phyloP scores from a whole-genome alignment of 35 echinoderm and acorn worm species.

The Diadema setosum region DNA sequence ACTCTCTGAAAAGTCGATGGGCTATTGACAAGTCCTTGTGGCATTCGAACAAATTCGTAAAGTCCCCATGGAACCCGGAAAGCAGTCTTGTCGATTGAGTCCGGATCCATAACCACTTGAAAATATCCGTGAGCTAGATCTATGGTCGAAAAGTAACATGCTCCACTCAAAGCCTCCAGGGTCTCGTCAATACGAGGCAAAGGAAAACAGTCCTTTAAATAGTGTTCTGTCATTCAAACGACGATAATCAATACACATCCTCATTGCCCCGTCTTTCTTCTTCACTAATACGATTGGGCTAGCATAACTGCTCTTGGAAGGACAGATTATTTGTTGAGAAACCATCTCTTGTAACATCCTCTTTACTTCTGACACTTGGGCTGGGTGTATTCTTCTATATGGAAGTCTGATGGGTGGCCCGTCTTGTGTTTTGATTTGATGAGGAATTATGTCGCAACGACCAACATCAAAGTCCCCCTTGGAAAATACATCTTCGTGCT shows the following conservation, averaged over 20 bases:
- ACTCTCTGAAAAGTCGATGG: slow-evolving; percentile 58
- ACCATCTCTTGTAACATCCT: too few species aligned
- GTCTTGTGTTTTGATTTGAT: too few species aligned
- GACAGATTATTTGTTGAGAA: too few species aligned
- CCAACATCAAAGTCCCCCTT: too few species aligned
- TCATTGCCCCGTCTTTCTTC: background rate
- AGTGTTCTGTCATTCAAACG: background rate
- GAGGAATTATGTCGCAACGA: too few species aligned
- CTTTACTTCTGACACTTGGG: too few species aligned
- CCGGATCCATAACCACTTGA: slow-evolving; percentile 17
- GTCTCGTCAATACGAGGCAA: background rate
- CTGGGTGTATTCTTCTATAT: too few species aligned
- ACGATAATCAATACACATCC: background rate
- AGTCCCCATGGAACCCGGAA: slow-evolving; percentile 38
- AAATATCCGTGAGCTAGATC: slow-evolving; percentile 28
- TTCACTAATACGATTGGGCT: background rate
- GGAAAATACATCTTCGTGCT: background rate
- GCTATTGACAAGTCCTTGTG: slow-evolving; percentile 42
- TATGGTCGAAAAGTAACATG: slow-evolving; percentile 11
- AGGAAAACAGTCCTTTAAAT: slow-evolving; percentile 7
- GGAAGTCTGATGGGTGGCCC: too few species aligned
- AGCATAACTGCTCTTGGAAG: too few species aligned
- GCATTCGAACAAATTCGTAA: slow-evolving; percentile 30
- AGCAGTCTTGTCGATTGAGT: slow-evolving; percentile 36
- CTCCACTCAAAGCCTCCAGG: background rate